A percentile compares a stretch with the other conserved stretches of the same genome.
These are phyloP conservation scores for Cyclopterus lumpus DNA, from an alignment of 2,797 vertebrate genomes.

Conservation along the genomic window DNA sequence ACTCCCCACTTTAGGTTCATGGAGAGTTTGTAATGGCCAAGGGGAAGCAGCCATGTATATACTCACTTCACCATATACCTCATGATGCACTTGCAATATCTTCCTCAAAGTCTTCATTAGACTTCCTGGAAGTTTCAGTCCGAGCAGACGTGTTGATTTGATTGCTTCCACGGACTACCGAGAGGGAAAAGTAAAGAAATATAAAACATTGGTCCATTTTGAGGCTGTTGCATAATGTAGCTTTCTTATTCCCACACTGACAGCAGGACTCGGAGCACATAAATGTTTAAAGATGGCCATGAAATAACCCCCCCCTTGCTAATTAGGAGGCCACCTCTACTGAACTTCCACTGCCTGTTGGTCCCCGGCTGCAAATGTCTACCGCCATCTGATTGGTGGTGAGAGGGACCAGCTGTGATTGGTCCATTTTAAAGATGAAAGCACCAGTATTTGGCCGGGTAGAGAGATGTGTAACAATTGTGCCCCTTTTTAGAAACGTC, in stretches of 20 bases:
- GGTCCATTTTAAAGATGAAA: conserved; percentile 56
- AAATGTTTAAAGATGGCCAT: conserved; percentile 74
- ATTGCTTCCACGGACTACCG: conserved; percentile 40
- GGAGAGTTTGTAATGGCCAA: conserved; percentile 56
- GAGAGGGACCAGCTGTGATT: conserved; percentile 25
- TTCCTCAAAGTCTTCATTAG: conserved; percentile 41
- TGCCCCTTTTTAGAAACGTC: conserved; percentile 41
- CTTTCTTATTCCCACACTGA: conserved; percentile 60
- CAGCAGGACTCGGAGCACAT: conserved; percentile 56
- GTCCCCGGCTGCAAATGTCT: conserved; percentile 46
- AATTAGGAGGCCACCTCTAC: conserved; percentile 69
- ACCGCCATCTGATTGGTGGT: conserved; percentile 38
- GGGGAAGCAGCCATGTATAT: conserved; percentile 27
- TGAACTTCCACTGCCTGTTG: conserved; percentile 38
- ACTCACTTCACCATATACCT: conserved; percentile 27
- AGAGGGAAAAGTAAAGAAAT: conserved; percentile 25
- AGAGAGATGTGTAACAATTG: conserved; percentile 46
- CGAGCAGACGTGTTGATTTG: conserved; percentile 64
- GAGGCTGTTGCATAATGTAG: conserved; percentile 68
- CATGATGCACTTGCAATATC: conserved; percentile 38
- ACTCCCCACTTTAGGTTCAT: conserved; percentile 51
- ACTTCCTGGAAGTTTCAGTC: conserved; percentile 51
- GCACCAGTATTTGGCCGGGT: conserved; percentile 38
- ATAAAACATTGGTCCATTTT: conserved; percentile 38
- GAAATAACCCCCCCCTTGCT: conserved; percentile 62